Base-by-base conservation (phyloP, 1,140 invertebrate genomes). In the Diuraphis noxia region DNA sequence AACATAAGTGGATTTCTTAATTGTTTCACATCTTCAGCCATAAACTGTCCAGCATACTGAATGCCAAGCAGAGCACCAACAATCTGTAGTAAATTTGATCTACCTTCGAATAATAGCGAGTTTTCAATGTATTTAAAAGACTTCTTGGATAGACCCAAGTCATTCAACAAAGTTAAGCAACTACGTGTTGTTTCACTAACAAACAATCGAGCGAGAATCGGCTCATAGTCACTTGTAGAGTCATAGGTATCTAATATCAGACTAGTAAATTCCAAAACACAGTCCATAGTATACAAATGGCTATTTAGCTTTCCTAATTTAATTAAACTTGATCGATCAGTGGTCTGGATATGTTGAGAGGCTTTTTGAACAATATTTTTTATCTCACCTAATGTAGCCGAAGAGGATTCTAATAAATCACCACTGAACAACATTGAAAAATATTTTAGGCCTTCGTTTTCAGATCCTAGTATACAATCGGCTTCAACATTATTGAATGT, bases 1-100 rank as follows among this genome's bases (percentile, higher is more conserved):
- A 91, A 91, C 89, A 91, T 91, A n/a, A 91, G 81, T 38, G 89
- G 89, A 81, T 91, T 91, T 52, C 89, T 49, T 82, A 91, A 52
- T 52, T 91, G 77, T 40, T 21, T 91, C 9, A 91, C 72, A 81
- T 91, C 89, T 30, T 91, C 43, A 25, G 77, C 43, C 89, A 91
- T 91, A 81, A 82, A 91, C 19, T 82, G 89, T 9, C 89, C 89
- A 49, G 89, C 89, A 52, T 52, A 52, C 38, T 91, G 89, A 52
- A 91, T 91, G 17, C 89, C 89, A 30, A 91, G 72, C n/a, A 91
- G 43, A 30, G 89, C n/a, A 49, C 89, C 89, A 19, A 91, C 43
- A 30, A 36, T 23, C 8, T 23, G 3, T 34, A 91, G 23, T 82
- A 91, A 52, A 82, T 79, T 91, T 49, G 63, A 63, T 52, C 36